Base-by-base conservation (phyloP, 2,888 invertebrate species). In the Pterostichus niger region DNA sequence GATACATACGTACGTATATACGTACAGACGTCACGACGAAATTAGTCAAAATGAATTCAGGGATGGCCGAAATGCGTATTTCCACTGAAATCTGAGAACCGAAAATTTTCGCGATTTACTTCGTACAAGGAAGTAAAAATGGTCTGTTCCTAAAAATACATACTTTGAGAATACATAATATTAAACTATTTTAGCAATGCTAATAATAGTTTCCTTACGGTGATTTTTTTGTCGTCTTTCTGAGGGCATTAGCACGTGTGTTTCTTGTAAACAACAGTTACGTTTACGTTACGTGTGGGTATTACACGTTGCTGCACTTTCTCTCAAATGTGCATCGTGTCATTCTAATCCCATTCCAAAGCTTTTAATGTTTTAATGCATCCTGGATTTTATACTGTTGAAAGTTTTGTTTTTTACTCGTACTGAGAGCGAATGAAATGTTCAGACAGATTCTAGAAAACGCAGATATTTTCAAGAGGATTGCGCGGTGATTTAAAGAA, bases 321-420 rank as follows among this genome's bases (percentile, higher is more conserved):
- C 56, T 0, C 64, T 13, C 11, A 40, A 64, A 49, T 49, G 49
- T 10, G n/a, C 49, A 11, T n/a, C 49, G 49, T 49, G 49, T 49
- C 49, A 49, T 13, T 49, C n/a, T 49, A 49, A 49, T 49, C 49
- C 49, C 9, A 49, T 49, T 49, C 49, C 5, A n/a, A 49, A 49
- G 49, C 49, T 49, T 49, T 49, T 49, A 49, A 49, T 49, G 49
- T 49, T 49, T 49, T 49, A 49, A 49, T 49, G 49, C 49, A 49
- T 1, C 49, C 13, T 13, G 49, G 3, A 10, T 13, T 49, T 49
- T 49, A 49, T 2, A 6, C 13, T 33, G 33, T 17, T 11, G 15
- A 13, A 59, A 59, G 24, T 59, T 64, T 64, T 64, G 33, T 64
- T 64, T 64, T 64, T 64, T 64, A 33, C 33, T 6, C 64, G 24